Evolutionary conservation across 2,113 vertebrate species (phyloP), one percentile per base, ranked within the genome.

Genomic region (Tautogolabrus adspersus): DNA sequence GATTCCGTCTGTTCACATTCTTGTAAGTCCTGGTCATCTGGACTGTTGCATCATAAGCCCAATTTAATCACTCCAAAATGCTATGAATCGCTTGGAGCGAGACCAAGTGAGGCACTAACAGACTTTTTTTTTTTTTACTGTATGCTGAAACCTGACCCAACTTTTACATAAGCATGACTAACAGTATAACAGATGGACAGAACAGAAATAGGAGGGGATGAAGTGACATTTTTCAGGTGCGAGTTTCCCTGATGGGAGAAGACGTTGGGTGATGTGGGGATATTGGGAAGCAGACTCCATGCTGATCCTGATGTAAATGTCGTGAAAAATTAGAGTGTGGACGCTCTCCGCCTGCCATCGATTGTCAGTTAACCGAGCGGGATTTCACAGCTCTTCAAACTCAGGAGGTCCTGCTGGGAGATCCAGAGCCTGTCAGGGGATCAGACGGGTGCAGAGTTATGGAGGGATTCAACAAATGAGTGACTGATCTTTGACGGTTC

Each of bases 21-120:
- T 90, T 89, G 84, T 91, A 90, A 92, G 86, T 91, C 84, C 86
- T 47, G 79, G 59, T 91, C 90, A 89, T 88, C 86, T 89, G 91
- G 89, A 75, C 77, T 60, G 81, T 91, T 91, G 84, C 89, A 90
- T 91, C 90, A 91, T 88, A 90, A 88, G 74, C 85, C 75, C 85
- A 85, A 85, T 91, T 89, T 85, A 91, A 93, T 93, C 90, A 83
- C 85, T 82, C 56, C 70, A 57, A 83, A 90, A 88, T 73, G 72
- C 77, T 72, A 60, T 19, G 11, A 75, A 84, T 84, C 46, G 70
- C 79, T 69, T 71, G 57, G 58, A 74, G 66, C 13, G 23, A 42
- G 52, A 72, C 70, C 73, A 81, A 22, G 61, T 6, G 15, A 12
- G 47, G 30, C 46, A 30, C 61, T 64, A 68, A 72, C 65, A 58